These are phyloP conservation scores for Scalopus aquaticus DNA, from an alignment of 2,113 vertebrate genomes.

Conservation along the genomic window DNA sequence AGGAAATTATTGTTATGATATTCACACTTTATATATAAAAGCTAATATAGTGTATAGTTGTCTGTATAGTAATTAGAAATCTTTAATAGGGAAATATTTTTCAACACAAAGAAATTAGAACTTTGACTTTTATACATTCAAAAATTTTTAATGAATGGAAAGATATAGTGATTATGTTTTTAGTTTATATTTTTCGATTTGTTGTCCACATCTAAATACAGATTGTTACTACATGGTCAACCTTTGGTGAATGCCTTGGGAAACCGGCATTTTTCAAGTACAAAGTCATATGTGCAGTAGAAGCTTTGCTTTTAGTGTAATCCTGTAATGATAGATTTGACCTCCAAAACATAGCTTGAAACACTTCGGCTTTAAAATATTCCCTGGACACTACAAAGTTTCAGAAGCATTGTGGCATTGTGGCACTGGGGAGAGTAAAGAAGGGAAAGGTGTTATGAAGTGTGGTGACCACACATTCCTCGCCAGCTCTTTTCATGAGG, in stretches of 20 bases:
- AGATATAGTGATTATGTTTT: background rate
- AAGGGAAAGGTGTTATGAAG: background rate
- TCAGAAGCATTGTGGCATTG: background rate
- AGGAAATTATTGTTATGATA: conserved; percentile 68
- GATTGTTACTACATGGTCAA: background rate
- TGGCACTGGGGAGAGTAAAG: background rate
- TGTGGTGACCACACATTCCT: fast-evolving
- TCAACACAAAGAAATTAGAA: conserved; percentile 34
- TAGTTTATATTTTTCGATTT: background rate
- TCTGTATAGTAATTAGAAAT: background rate
- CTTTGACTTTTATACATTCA: conserved; percentile 41
- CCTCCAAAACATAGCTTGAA: conserved; percentile 59
- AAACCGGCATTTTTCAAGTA: conserved; percentile 28
- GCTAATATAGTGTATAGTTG: conserved; percentile 61
- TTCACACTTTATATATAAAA: conserved; percentile 59
- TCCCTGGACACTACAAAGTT: background rate
- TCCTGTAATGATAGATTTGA: conserved; percentile 66
- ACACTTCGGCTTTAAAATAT: background rate
- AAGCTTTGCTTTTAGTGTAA: conserved; percentile 29
- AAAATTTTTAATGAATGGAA: conserved; percentile 20
- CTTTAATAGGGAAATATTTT: background rate
- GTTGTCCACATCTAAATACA: background rate
- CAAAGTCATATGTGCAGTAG: background rate
- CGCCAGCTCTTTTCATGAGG: fast-evolving
- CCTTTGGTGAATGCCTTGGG: conserved; percentile 19